Percentiles rank a stretch among this genome's conserved stretches.
Evolutionary conservation across 2,113 vertebrate species (phyloP).

Genomic region (Ivindomyrus marchei): DNA sequence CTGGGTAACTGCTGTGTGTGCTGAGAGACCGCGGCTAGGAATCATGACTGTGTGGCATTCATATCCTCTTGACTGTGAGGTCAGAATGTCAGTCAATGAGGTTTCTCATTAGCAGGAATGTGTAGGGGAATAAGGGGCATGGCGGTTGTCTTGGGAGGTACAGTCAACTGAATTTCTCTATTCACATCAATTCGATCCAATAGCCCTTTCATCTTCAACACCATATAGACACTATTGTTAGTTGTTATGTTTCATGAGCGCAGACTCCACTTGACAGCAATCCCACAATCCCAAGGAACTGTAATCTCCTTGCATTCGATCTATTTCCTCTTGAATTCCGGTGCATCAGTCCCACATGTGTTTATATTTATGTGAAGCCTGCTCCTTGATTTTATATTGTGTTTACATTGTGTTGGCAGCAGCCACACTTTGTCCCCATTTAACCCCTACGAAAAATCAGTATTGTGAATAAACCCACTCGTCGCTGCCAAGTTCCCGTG

Average conservation of each 20-base stretch:
- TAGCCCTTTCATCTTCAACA: background rate
- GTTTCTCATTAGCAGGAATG: background rate
- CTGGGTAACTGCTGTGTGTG: background rate
- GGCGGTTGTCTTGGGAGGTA: background rate
- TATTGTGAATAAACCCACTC: background rate
- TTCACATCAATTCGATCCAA: background rate
- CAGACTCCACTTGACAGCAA: background rate
- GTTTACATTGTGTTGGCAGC: background rate
- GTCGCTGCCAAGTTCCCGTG: background rate
- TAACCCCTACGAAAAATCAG: background rate
- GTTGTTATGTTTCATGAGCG: background rate
- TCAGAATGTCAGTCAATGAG: background rate
- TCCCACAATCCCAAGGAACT: background rate
- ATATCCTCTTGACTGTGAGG: background rate
- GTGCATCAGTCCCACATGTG: background rate
- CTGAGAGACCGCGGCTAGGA: background rate
- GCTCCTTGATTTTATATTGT: background rate
- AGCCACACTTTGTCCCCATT: background rate
- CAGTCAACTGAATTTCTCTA: background rate
- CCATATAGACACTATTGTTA: background rate
- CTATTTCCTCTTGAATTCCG: background rate
- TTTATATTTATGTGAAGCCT: background rate
- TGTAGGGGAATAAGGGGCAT: background rate
- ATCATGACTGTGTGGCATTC: background rate
- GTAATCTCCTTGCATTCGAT: background rate